Evolutionary conservation across 2,888 invertebrate genomes (phyloP).

Genomic region (Aphodius sticticus): DNA sequence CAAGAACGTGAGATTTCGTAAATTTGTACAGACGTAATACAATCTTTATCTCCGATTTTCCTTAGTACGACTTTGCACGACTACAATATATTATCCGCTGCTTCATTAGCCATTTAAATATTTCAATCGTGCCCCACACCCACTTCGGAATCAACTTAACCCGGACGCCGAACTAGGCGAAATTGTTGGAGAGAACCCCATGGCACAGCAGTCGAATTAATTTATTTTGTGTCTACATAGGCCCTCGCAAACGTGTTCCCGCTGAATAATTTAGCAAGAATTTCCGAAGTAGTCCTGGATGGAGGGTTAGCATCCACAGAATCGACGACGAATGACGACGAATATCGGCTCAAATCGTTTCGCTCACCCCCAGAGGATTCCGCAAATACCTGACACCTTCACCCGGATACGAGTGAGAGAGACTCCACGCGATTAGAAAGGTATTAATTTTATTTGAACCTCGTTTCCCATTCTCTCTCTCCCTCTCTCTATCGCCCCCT

Average conservation of each 20-base stretch:
- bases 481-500: neutral
- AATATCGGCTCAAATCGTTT: conserved; percentile 4
- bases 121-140: neutral
- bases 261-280: conserved; percentile 4
- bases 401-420: neutral
- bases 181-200: neutral
- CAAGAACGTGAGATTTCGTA: too few relatives aligned
- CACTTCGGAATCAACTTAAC: neutral
- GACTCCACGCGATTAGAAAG: conserved; percentile 39
- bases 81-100: neutral
- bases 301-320: neutral
- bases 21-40: too few relatives aligned
- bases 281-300: neutral
- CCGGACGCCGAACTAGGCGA: neutral
- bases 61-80: neutral
- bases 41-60: too few relatives aligned
- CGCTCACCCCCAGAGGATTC: neutral
- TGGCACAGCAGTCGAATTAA: neutral
- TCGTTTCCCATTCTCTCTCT: neutral
- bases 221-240: neutral
- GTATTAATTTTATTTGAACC: conserved; percentile 45
- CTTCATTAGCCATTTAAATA: neutral
- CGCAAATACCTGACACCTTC: conserved; percentile 4
- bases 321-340: conserved; percentile 4
- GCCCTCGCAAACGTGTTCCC: conserved; percentile 4